These are phyloP conservation scores for Psix sp. DNA, from an alignment of 1,140 invertebrate genomes.

Conservation along the genomic window DNA sequence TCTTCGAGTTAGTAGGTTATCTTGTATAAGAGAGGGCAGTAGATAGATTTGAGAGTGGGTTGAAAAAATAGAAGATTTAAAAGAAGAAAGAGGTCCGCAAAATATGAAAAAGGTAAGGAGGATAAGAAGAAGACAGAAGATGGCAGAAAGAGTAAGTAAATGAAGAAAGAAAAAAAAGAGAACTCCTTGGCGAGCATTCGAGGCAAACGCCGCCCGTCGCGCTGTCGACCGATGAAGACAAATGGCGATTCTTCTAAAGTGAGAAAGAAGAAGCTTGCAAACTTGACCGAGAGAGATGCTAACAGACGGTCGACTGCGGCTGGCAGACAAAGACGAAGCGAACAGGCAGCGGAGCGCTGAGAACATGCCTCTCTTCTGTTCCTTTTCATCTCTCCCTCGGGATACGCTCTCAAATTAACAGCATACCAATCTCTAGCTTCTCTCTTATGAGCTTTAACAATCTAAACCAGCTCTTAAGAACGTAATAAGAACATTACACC, in stretches of 20 bases:
- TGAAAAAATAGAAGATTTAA: slow-evolving; percentile 51
- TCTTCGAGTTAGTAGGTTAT: slow-evolving; percentile 68
- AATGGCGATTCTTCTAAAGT: slow-evolving; percentile 72
- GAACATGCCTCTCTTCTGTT: slow-evolving; percentile 65
- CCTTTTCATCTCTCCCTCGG: slow-evolving; percentile 64
- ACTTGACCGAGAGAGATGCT: slow-evolving; percentile 32
- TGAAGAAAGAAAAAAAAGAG: slow-evolving; percentile 70
- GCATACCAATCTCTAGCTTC: slow-evolving; percentile 73
- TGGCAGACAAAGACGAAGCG: slow-evolving; percentile 46
- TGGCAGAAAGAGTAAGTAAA: slow-evolving; percentile 29
- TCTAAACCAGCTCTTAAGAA: slow-evolving; percentile 64
- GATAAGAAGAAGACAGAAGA: slow-evolving; percentile 37
- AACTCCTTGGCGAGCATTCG: slow-evolving; percentile 76
- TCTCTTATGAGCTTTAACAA: slow-evolving; percentile 68
- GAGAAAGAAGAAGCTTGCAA: slow-evolving; percentile 52
- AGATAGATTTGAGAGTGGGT: slow-evolving; percentile 61
- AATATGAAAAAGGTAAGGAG: slow-evolving; percentile 32
- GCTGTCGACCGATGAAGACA: slow-evolving; percentile 78
- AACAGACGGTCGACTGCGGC: slow-evolving; percentile 24
- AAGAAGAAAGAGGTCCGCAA: slow-evolving; percentile 52
- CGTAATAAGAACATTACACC: slow-evolving; percentile 59
- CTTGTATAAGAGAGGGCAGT: slow-evolving; percentile 62
- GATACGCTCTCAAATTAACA: slow-evolving; percentile 76
- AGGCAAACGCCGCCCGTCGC: slow-evolving; percentile 78
- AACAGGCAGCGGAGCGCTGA: slow-evolving; percentile 62